Percentiles rank a stretch among this genome's conserved stretches.
These are phyloP conservation scores for Moxostoma hubbsi DNA, from an alignment of 2,797 vertebrate genomes.

Conservation along the genomic window DNA sequence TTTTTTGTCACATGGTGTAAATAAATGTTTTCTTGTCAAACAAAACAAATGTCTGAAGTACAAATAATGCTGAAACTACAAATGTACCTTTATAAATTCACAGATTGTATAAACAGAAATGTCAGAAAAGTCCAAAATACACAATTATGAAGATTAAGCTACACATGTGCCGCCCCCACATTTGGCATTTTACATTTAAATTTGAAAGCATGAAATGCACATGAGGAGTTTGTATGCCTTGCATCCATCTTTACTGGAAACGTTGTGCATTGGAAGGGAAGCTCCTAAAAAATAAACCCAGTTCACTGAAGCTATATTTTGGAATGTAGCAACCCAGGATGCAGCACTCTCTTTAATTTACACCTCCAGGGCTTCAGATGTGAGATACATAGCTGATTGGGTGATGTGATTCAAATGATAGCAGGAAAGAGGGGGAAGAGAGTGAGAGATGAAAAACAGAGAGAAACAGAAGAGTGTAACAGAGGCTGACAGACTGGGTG, in stretches of 20 bases:
- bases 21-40: no score
- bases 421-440: slow-evolving; percentile 24
- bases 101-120: no score
- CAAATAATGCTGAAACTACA: no score
- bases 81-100: no score
- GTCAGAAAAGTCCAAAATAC: no score
- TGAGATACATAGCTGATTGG: slow-evolving; percentile 43
- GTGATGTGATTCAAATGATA: slow-evolving; percentile 44
- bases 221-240: no score
- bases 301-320: slow-evolving; percentile 9
- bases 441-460: slow-evolving; percentile 36
- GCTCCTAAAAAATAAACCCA: background rate
- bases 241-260: background rate
- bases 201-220: no score
- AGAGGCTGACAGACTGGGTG: slow-evolving; percentile 75
- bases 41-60: no score
- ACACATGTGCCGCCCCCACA: no score
- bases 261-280: slow-evolving; percentile 29
- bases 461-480: slow-evolving; percentile 62
- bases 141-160: no score
- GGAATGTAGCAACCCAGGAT: slow-evolving; percentile 7
- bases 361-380: slow-evolving; percentile 43
- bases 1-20: no score
- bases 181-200: no score
- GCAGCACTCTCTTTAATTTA: slow-evolving; percentile 51